phyloP scores from a whole-genome alignment of 2,113 vertebrate species.

The Gallinago paraguaiae region DNA sequence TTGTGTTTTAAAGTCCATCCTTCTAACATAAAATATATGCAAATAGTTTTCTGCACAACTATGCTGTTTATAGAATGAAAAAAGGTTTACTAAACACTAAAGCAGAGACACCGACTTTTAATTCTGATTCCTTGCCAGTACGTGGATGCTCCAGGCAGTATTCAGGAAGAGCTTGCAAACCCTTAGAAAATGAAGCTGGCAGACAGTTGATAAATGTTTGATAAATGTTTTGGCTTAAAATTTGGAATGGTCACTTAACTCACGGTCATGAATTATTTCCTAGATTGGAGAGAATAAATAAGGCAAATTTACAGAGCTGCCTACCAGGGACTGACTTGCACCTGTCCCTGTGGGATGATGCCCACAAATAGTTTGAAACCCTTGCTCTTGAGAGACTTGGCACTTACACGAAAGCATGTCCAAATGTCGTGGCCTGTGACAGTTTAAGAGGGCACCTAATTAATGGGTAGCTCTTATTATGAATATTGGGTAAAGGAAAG shows the following conservation, averaged over 20 bases:
- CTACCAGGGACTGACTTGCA: conserved; percentile 29
- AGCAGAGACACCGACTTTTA: not conserved
- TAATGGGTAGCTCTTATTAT: conserved; percentile 23
- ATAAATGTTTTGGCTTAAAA: conserved; percentile 12
- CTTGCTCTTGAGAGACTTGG: conserved; percentile 48
- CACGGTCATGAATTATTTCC: conserved; percentile 25
- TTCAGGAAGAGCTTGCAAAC: not conserved
- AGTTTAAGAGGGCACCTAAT: conserved; percentile 56
- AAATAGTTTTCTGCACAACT: not conserved
- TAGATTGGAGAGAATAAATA: conserved; percentile 45
- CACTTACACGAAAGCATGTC: not conserved
- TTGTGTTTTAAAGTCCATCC: not conserved
- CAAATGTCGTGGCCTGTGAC: conserved; percentile 30
- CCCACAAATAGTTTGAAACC: conserved; percentile 57
- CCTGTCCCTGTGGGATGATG: conserved; percentile 63
- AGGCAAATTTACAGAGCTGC: conserved; percentile 47
- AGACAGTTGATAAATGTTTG: not conserved
- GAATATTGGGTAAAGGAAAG: conserved; percentile 39
- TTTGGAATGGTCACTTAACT: not conserved
- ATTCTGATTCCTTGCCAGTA: not conserved
- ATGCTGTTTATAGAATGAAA: not conserved
- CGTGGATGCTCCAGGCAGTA: not conserved
- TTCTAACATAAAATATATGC: not conserved
- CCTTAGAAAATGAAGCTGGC: conserved; percentile 6
- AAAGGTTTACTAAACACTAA: not conserved